These are phyloP conservation scores for Synchiropus splendidus DNA, from an alignment of 2,113 vertebrate genomes.

Conservation along the genomic window DNA sequence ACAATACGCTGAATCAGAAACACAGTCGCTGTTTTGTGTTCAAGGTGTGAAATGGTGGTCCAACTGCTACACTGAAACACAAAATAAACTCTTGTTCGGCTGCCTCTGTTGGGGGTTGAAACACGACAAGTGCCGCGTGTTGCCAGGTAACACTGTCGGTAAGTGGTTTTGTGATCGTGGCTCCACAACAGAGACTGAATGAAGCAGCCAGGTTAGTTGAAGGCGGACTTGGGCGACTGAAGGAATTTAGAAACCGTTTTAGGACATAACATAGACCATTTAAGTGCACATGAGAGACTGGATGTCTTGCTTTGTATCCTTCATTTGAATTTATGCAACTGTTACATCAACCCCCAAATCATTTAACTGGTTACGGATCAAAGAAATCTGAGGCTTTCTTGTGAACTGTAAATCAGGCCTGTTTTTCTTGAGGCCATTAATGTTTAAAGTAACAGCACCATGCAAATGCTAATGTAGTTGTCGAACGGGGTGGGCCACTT, in stretches of 20 bases:
- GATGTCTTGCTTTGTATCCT: no score
- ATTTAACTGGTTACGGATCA: no score
- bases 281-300: no score
- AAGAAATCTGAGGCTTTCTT: no score
- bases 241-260: no score
- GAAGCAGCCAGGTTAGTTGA: background rate
- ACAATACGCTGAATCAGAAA: slow-evolving; percentile 12
- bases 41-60: slow-evolving; percentile 14
- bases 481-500: slow-evolving; percentile 28
- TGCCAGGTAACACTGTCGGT: slow-evolving; percentile 49
- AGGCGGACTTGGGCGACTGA: background rate
- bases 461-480: slow-evolving; percentile 32
- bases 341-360: no score
- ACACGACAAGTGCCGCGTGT: slow-evolving; percentile 28
- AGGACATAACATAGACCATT: no score
- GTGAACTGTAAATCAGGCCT: no score
- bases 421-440: background rate
- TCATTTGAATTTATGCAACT: no score
- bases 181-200: slow-evolving; percentile 5
- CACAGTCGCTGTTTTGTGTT: slow-evolving; percentile 5
- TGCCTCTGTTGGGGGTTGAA: slow-evolving; percentile 41
- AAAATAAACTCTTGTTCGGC: slow-evolving; percentile 30
- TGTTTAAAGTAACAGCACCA: slow-evolving; percentile 1
- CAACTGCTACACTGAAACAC: slow-evolving; percentile 22
- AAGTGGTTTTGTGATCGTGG: slow-evolving; percentile 11